Conservation (phyloP, 2,113 vertebrate species). For the Alligator mississippiensis region DNA sequence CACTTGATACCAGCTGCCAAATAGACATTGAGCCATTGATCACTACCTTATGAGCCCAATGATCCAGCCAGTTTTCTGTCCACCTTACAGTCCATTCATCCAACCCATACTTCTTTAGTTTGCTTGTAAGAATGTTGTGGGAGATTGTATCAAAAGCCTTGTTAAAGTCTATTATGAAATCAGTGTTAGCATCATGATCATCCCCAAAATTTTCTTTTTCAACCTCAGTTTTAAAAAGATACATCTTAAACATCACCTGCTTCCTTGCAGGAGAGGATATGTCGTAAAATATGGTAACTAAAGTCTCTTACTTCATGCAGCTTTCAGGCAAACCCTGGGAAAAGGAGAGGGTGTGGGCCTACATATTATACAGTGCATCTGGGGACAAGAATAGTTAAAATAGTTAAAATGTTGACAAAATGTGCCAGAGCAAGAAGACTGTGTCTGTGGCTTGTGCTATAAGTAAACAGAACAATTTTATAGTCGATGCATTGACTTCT, state of each 20-base stretch:
- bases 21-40: too few species aligned
- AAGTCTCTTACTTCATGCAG: slow-evolving; percentile 24
- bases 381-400: background rate
- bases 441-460: background rate
- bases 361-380: background rate
- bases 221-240: slow-evolving; percentile 43
- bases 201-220: slow-evolving; percentile 32
- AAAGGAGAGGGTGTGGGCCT: slow-evolving; percentile 4
- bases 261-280: slow-evolving; percentile 41
- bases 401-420: slow-evolving; percentile 31
- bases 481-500: slow-evolving; percentile 10
- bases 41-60: too few species aligned
- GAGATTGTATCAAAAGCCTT: too few species aligned
- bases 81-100: too few species aligned
- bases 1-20: too few species aligned
- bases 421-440: background rate
- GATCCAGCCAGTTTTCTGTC: too few species aligned
- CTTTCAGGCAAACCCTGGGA: slow-evolving; percentile 7
- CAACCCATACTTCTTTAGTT: too few species aligned
- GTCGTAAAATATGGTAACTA: slow-evolving; percentile 23
- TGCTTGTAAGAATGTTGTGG: too few species aligned
- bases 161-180: slow-evolving; percentile 37
- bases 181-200: slow-evolving; percentile 66
- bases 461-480: slow-evolving; percentile 28
- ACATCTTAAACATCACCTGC: background rate